Evolutionary conservation across 2,113 vertebrate species (phyloP), one percentile per base, ranked within the genome.

Genomic region (Dromiciops gliroides): DNA sequence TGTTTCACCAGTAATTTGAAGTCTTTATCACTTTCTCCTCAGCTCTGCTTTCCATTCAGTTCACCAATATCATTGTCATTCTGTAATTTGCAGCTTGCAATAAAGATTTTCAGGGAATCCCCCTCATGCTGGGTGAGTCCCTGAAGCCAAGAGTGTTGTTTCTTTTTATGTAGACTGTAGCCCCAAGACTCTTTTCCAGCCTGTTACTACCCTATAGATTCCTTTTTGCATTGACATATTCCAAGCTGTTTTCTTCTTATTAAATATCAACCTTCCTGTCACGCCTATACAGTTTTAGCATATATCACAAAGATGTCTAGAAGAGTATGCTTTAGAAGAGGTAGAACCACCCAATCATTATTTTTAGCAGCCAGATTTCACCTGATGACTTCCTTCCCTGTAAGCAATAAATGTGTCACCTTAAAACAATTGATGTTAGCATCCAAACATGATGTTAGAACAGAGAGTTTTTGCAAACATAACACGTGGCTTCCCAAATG

Each of bases 301-400:
- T 51, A 56, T 44, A 48, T 93, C 48, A 95, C 83, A 48, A 75
- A 92, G 53, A 83, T 31, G 91, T 89, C 83, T 90, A 93, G 83
- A 92, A 83, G 88, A 48, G 8, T 22, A 75, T 75, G 26, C 44
- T n/a, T 31, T 19, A 3, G 6, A 31, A 75, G 9, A 92, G 83
- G 31, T 12, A 12, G 31, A 50, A 3, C 90, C 31, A 48, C 48
- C 22, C 56, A 48, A 50, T n/a, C 31, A 8, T 48, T 90, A 88
- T 53, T 47, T 2, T 16, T 50, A 93, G 47, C 10, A 44, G 51
- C 50, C 91, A 53, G 50, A 53, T 92, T 88, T 93, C 92, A 4
- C 48, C 88, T 25, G 50, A 52, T 14, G 26, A 56, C 53, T 93
- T 44, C 89, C 50, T 90, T 95, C 75, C 44, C 49, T 93, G 3